Evolutionary conservation across 2,797 vertebrate species (phyloP).

Genomic region (Lacerta viridis): DNA sequence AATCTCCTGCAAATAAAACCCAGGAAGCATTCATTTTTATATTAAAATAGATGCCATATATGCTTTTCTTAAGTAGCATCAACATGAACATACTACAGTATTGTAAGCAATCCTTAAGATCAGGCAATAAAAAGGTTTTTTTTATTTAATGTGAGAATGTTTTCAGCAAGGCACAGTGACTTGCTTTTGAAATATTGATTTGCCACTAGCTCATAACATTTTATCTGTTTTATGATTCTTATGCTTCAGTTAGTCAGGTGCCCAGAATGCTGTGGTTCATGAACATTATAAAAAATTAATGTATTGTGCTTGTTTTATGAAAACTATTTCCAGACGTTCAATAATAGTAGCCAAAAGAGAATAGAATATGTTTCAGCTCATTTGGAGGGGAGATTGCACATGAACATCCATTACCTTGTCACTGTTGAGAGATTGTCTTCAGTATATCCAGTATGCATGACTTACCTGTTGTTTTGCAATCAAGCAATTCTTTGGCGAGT

Average conservation of each 20-base stretch:
- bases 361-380: background rate
- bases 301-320: constrained; percentile 25
- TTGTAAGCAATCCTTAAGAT: background rate
- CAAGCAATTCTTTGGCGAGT: background rate
- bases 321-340: background rate
- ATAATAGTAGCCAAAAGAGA: constrained; percentile 13
- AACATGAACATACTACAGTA: background rate
- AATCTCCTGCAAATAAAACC: background rate
- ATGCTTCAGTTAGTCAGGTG: constrained; percentile 24
- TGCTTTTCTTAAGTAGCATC: background rate
- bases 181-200: constrained; percentile 35
- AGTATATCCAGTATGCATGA: accelerated
- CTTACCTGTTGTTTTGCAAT: background rate
- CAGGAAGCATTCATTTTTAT: background rate
- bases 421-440: background rate
- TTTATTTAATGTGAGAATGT: background rate
- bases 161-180: background rate
- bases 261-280: background rate
- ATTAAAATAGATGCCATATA: background rate
- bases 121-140: constrained; percentile 5
- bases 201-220: background rate
- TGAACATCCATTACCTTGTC: accelerated
- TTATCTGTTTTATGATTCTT: constrained; percentile 41
- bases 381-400: background rate
- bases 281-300: constrained; percentile 32